Conservation (phyloP, 2,113 vertebrate species). For the Urocitellus parryii region DNA sequence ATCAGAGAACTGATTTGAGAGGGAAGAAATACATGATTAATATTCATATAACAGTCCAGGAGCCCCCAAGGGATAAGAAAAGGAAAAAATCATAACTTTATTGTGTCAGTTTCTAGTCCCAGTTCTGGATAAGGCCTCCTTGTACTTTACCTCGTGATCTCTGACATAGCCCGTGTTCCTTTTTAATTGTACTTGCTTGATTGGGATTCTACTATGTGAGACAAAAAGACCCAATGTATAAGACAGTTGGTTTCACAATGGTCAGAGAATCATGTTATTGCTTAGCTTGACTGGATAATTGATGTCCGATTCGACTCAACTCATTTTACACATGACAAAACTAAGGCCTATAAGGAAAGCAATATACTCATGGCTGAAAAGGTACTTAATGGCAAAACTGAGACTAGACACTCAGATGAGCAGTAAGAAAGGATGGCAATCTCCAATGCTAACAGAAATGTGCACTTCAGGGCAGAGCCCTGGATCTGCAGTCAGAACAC, state of each 20-base stretch:
- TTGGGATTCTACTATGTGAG: constrained; percentile 15
- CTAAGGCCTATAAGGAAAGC: neutral
- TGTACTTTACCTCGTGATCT: neutral
- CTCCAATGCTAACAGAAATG: neutral
- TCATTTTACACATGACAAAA: neutral
- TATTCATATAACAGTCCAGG: neutral
- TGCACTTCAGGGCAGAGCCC: neutral
- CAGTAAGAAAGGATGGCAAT: neutral
- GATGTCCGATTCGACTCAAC: neutral
- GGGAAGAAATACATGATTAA: neutral
- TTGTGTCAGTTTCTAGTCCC: neutral
- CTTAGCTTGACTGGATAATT: neutral
- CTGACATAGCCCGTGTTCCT: neutral
- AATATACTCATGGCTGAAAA: neutral
- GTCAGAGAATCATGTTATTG: neutral
- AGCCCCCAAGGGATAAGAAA: neutral
- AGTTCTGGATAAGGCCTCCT: neutral
- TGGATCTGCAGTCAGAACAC: neutral
- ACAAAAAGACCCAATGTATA: neutral
- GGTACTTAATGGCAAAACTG: neutral
- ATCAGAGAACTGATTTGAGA: neutral
- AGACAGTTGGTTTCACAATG: neutral
- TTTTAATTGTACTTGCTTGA: neutral
- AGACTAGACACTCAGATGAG: neutral
- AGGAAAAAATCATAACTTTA: neutral